Conservation (phyloP, 2,113 vertebrate genomes). For the Dicerorhinus sumatrensis region DNA sequence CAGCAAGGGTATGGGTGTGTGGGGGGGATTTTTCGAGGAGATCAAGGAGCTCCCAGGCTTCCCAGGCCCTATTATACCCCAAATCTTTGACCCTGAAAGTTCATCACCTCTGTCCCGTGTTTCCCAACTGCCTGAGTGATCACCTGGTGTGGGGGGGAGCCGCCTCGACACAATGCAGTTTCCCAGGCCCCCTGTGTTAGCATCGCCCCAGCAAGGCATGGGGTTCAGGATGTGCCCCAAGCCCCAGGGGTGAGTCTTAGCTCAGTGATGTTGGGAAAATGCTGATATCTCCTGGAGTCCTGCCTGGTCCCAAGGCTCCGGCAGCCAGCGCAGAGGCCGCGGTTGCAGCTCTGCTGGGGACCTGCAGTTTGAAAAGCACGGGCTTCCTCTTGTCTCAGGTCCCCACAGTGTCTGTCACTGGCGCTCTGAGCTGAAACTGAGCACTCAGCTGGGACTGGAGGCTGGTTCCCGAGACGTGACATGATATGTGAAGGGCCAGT, state of each 20-base stretch:
- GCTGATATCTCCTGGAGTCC: neutral
- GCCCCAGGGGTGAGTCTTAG: neutral
- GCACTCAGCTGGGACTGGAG: fast-evolving
- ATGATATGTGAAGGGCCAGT: fast-evolving
- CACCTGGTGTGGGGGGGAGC: fast-evolving
- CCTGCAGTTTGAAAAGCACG: neutral
- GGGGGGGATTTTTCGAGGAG: fast-evolving
- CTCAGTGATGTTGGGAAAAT: no score
- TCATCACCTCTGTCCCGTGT: neutral
- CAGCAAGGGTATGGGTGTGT: fast-evolving
- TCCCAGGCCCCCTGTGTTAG: fast-evolving
- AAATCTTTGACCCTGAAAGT: neutral
- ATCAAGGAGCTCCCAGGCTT: neutral
- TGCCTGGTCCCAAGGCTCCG: neutral
- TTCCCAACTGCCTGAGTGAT: fast-evolving
- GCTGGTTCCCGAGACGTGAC: neutral
- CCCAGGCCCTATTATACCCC: fast-evolving
- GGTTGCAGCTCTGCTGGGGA: fast-evolving
- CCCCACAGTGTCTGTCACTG: fast-evolving
- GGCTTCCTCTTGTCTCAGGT: neutral
- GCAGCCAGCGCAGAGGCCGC: no score
- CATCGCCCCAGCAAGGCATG: neutral
- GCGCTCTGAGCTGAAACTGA: neutral
- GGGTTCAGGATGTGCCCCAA: fast-evolving
- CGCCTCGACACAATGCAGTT: no score